Evolutionary conservation across 2,888 invertebrate genomes (phyloP).

Genomic region (Melipona beecheii): DNA sequence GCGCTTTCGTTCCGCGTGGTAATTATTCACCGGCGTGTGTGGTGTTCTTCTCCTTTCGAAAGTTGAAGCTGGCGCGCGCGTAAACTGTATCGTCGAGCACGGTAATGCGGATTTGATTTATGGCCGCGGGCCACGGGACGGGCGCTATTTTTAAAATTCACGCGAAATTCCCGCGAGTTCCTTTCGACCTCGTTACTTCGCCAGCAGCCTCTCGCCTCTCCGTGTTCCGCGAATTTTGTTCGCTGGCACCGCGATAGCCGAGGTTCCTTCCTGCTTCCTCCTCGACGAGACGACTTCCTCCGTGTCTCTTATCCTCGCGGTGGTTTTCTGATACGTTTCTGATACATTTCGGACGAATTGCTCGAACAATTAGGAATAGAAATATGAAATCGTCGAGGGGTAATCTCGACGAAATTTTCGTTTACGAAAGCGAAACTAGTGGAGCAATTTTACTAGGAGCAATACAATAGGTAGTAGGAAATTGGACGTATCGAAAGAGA

Average conservation of each 20-base stretch:
- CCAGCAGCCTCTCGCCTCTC: background rate
- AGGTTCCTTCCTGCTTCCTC: background rate
- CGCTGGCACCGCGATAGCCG: background rate
- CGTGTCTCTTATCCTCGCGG: too few relatives aligned
- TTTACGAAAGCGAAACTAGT: too few relatives aligned
- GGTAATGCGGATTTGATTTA: constrained; percentile 33
- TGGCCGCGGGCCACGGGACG: background rate
- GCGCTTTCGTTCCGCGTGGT: constrained; percentile 37
- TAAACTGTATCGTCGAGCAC: constrained; percentile 33
- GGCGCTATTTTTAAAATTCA: constrained; percentile 16
- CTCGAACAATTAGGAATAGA: too few relatives aligned
- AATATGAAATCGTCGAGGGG: too few relatives aligned
- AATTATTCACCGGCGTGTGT: constrained; percentile 33
- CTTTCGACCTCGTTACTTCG: background rate
- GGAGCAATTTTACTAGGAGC: too few relatives aligned
- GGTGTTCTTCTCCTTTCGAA: background rate
- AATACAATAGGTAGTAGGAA: too few relatives aligned
- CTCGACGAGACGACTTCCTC: background rate
- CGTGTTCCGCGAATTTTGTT: background rate
- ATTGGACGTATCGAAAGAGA: background rate
- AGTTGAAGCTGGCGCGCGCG: constrained; percentile 9
- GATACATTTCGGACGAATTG: too few relatives aligned
- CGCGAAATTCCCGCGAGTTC: constrained; percentile 6
- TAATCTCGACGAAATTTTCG: too few relatives aligned
- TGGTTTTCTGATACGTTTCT: too few relatives aligned